A percentile compares a stretch with the other conserved stretches of the same genome.
Evolutionary conservation across 1,140 invertebrate genomes (phyloP).

Genomic region (Temnothorax nylanderi): DNA sequence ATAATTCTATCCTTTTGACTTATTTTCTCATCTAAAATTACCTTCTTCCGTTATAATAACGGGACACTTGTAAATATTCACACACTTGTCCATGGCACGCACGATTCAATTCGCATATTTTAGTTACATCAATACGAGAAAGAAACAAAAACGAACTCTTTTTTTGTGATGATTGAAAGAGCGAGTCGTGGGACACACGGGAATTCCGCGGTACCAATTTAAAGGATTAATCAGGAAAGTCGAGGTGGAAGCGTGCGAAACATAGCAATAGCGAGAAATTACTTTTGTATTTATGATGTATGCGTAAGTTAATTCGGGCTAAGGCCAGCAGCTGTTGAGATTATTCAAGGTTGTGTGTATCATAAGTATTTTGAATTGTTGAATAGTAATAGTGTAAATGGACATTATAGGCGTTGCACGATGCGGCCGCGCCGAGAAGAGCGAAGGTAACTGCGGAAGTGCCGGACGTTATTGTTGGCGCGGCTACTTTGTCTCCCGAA

Average conservation of each 20-base stretch:
- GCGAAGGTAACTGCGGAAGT: background rate
- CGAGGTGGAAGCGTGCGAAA: slow-evolving; percentile 27
- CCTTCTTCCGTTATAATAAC: background rate
- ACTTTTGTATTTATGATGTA: slow-evolving; percentile 80
- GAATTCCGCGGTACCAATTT: background rate
- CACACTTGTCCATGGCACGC: background rate
- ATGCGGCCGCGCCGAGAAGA: slow-evolving; percentile 32
- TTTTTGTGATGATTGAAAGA: background rate
- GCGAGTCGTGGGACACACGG: background rate
- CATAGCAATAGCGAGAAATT: slow-evolving; percentile 72
- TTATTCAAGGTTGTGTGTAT: slow-evolving; percentile 86
- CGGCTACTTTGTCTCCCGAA: slow-evolving; percentile 56
- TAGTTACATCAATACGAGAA: background rate
- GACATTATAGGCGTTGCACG: slow-evolving; percentile 66
- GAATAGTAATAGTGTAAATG: slow-evolving; percentile 82
- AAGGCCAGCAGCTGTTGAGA: slow-evolving; percentile 85
- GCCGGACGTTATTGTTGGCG: slow-evolving; percentile 19
- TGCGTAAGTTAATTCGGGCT: slow-evolving; percentile 80
- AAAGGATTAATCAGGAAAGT: slow-evolving; percentile 20
- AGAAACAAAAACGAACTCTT: background rate
- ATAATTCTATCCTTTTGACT: background rate
- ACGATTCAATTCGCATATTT: background rate
- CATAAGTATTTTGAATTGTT: slow-evolving; percentile 86
- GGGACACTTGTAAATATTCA: background rate
- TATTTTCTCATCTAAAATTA: background rate